Evolutionary conservation across 2,113 vertebrate species (phyloP), one percentile per base, ranked within the genome.

Genomic region (Abramis brama): DNA sequence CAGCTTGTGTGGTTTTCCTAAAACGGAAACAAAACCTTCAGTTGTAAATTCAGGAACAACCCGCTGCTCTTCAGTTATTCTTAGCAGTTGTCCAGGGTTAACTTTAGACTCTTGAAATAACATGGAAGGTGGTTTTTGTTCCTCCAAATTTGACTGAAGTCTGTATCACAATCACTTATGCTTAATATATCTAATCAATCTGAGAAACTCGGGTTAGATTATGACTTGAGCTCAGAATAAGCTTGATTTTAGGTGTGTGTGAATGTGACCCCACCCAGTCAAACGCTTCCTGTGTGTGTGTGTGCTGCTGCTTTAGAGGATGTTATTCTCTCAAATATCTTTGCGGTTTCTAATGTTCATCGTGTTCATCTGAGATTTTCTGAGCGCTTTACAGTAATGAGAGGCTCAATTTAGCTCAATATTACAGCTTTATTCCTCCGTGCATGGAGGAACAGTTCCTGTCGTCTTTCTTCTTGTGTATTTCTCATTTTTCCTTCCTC

Each of bases 31-130:
- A 57, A 78, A 78, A 6, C 50, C 52, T 13, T 25, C 74, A 33
- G 55, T 23, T 11, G 12, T 52, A 33, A 75, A 81, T 75, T 45
- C n/a, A 70, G 19, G 4, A 36, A 13, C 36, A 45, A 10, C 15
- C 57, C 17, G 9, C 30, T 55, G 75, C 19, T 77, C 47, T 10
- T 27, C 77, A 81, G 68, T 59, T 79, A 36, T 85, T 68, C 79
- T 68, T 87, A 86, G 59, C 88, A 89, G 82, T 91, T 90, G 89
- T 83, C 82, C 52, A 73, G 15, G 0, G 86, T 90, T 91, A 91
- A 64, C 91, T 92, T 91, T 91, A 89, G 87, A 88, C 70, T 62
- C 79, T 90, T 88, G 68, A 85, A 82, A 81, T 80, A 70, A 70
- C 17, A 39, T 2, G 8, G 8, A 70, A 7, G 15, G 64, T 2